These are phyloP conservation scores for Zosterops borbonicus DNA, from an alignment of 2,113 vertebrate species.

Conservation along the genomic window DNA sequence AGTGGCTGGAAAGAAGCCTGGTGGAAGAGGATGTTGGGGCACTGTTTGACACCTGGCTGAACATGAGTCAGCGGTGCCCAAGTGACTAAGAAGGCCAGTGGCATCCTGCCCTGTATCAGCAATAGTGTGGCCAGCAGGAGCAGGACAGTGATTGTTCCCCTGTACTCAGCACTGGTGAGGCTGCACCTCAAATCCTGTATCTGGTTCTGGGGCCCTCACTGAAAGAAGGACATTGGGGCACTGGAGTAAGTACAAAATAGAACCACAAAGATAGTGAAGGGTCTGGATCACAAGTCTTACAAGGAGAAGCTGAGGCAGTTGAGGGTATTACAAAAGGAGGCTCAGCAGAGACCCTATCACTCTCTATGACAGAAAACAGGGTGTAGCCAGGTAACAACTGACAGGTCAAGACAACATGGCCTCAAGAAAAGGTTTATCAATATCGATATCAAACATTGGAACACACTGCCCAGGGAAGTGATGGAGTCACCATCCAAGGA, in stretches of 20 bases:
- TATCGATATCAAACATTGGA: not conserved
- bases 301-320: not conserved
- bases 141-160: accelerated
- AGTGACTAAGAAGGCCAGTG: not conserved
- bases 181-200: not conserved
- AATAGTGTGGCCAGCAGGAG: not conserved
- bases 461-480: accelerated
- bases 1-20: not conserved
- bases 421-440: not conserved
- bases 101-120: not conserved
- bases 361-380: not conserved
- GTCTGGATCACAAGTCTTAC: not conserved
- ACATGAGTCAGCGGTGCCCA: not conserved
- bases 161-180: accelerated
- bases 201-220: not conserved
- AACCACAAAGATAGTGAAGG: not conserved
- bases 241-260: not conserved
- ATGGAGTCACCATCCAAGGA: not conserved
- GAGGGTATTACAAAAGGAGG: not conserved
- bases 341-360: not conserved
- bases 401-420: not conserved
- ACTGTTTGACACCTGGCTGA: accelerated
- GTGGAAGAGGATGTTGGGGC: not conserved
- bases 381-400: not conserved
- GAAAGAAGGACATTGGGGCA: not conserved